A percentile compares a stretch with the other conserved stretches of the same genome.
These are phyloP conservation scores for Okamejei kenojei DNA, from an alignment of 2,797 vertebrate genomes.

Conservation along the genomic window DNA sequence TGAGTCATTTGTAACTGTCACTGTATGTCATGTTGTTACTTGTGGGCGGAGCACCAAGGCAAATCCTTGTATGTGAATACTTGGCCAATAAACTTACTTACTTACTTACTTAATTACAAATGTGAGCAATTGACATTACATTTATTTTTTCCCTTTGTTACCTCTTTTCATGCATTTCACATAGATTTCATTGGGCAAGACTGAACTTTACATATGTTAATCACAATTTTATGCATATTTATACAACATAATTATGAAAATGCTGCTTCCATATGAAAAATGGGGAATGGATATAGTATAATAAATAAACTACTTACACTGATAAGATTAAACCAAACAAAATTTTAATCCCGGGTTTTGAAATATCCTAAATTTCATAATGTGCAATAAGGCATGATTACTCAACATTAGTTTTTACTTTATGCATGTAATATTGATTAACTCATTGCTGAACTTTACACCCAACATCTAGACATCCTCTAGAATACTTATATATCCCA, in stretches of 20 bases:
- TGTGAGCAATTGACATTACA: not conserved
- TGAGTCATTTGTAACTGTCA: too few relatives aligned
- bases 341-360: not conserved
- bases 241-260: not conserved
- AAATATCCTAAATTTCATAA: not conserved
- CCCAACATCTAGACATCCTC: not conserved
- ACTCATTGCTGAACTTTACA: not conserved
- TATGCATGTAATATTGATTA: not conserved
- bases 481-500: not conserved
- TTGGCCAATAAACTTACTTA: too few relatives aligned
- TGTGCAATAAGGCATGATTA: not conserved
- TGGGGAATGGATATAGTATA: not conserved
- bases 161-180: not conserved
- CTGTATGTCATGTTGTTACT: too few relatives aligned
- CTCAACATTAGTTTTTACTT: not conserved
- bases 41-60: too few relatives aligned
- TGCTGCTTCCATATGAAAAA: not conserved
- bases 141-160: not conserved
- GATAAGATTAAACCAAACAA: not conserved
- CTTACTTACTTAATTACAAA: too few relatives aligned
- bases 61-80: too few relatives aligned
- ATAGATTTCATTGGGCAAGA: not conserved
- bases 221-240: not conserved
- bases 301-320: not conserved
- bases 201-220: not conserved